Percentiles rank a stretch among this genome's conserved stretches.
phyloP scores from a whole-genome alignment of 1,140 invertebrate species.

The Littorina saxatilis region DNA sequence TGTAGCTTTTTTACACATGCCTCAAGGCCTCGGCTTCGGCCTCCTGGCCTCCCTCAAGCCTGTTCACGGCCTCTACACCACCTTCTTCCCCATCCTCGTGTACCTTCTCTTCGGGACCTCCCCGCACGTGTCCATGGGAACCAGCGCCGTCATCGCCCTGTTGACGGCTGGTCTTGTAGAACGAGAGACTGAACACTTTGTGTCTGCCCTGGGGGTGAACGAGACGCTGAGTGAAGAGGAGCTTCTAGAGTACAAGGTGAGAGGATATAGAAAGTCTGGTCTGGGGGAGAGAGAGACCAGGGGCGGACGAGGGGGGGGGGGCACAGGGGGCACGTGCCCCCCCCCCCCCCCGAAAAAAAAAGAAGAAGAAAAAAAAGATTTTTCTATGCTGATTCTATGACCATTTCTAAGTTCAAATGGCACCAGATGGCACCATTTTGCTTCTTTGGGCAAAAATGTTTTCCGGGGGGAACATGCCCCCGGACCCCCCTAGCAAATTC shows the following conservation, averaged over 20 bases:
- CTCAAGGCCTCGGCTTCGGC: slow-evolving; percentile 85
- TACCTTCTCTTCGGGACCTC: slow-evolving; percentile 69
- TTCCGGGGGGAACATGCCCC: too few relatives aligned
- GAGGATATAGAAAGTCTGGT: too few relatives aligned
- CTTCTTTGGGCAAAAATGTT: too few relatives aligned
- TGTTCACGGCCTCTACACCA: slow-evolving; percentile 65
- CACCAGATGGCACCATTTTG: too few relatives aligned
- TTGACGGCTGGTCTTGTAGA: slow-evolving; percentile 55
- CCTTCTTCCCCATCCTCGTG: slow-evolving; percentile 66
- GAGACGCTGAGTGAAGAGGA: slow-evolving; percentile 22
- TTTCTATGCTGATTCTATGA: too few relatives aligned
- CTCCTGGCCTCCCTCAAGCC: slow-evolving; percentile 73
- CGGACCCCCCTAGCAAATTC: too few relatives aligned
- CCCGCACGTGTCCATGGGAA: slow-evolving; percentile 65
- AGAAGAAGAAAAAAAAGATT: too few relatives aligned
- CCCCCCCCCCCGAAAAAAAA: too few relatives aligned
- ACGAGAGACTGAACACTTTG: slow-evolving; percentile 33
- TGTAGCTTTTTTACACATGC: slow-evolving; percentile 94
- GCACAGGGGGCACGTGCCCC: too few relatives aligned
- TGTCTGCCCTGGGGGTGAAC: neutral
- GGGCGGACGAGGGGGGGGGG: too few relatives aligned
- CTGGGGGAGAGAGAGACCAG: too few relatives aligned
- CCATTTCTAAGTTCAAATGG: too few relatives aligned
- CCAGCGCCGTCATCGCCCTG: slow-evolving; percentile 60
- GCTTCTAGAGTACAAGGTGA: slow-evolving; percentile 59